Conservation (phyloP, 2,888 invertebrate genomes). For the Bombylius discolor region DNA sequence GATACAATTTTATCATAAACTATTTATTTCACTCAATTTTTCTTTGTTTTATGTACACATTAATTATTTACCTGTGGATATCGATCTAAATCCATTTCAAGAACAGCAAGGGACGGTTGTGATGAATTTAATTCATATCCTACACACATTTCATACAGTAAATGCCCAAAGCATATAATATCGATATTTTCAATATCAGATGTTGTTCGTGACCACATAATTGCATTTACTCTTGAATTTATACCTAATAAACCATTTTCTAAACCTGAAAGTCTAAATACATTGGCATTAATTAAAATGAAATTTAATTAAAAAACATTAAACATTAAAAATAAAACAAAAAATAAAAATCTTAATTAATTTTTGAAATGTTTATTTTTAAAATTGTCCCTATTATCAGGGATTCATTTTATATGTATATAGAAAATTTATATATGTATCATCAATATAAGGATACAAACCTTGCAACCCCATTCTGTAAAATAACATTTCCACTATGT, state of each 20-base stretch:
- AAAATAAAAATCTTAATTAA: too few species aligned
- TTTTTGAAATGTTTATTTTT: too few species aligned
- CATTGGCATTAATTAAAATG: constrained; percentile 1
- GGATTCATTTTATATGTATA: neutral
- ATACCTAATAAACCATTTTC: constrained; percentile 77
- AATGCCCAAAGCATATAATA: constrained; percentile 63
- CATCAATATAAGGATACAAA: constrained; percentile 23
- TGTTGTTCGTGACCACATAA: constrained; percentile 39
- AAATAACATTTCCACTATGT: constrained; percentile 80
- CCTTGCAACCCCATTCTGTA: constrained; percentile 87
- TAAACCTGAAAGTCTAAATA: constrained; percentile 59
- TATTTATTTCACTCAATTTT: neutral
- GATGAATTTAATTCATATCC: constrained; percentile 68
- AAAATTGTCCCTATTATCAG: too few species aligned
- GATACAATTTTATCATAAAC: neutral
- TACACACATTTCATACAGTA: constrained; percentile 85
- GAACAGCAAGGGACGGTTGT: constrained; percentile 58
- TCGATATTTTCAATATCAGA: constrained; percentile 45
- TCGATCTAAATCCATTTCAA: constrained; percentile 53
- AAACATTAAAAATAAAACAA: neutral
- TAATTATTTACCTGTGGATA: constrained; percentile 52
- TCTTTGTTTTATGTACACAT: too few species aligned
- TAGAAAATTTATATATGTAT: neutral
- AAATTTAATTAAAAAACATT: neutral
- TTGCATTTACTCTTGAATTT: constrained; percentile 41